Conservation (phyloP, 2,797 vertebrate species). For the Parauchenoglanis punctatus region DNA sequence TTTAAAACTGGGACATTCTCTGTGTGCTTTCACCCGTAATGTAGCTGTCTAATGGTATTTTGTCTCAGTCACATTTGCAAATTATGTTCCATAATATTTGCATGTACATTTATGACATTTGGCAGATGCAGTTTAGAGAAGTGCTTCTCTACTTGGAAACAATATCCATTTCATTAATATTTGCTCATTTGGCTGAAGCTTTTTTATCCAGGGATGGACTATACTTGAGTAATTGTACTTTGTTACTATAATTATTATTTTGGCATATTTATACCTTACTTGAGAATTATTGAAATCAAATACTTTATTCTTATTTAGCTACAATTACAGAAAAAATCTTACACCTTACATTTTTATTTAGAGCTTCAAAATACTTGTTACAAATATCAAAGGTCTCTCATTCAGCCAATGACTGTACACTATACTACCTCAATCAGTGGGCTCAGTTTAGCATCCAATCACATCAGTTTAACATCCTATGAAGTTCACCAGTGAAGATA, state of each 20-base stretch:
- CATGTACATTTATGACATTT: neutral
- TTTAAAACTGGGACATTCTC: neutral
- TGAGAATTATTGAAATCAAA: neutral
- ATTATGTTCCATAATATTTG: neutral
- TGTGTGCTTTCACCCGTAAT: neutral
- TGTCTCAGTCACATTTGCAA: neutral
- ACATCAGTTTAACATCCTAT: neutral
- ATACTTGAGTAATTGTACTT: neutral
- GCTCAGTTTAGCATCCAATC: neutral
- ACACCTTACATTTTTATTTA: neutral
- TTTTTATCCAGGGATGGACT: neutral
- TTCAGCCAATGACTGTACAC: neutral
- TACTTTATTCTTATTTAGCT: neutral
- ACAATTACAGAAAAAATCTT: neutral
- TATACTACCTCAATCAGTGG: neutral
- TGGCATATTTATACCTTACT: neutral
- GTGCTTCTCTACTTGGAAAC: slow-evolving; percentile 1
- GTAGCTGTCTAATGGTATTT: neutral
- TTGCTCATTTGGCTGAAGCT: neutral
- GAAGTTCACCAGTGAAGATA: neutral
- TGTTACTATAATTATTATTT: neutral
- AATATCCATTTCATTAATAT: neutral
- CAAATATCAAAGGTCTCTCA: neutral
- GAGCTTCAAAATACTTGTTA: neutral
- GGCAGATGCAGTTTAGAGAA: slow-evolving; percentile 16